Base-by-base conservation (phyloP, 2,113 vertebrate species). In the Sakesphorus luctuosus region DNA sequence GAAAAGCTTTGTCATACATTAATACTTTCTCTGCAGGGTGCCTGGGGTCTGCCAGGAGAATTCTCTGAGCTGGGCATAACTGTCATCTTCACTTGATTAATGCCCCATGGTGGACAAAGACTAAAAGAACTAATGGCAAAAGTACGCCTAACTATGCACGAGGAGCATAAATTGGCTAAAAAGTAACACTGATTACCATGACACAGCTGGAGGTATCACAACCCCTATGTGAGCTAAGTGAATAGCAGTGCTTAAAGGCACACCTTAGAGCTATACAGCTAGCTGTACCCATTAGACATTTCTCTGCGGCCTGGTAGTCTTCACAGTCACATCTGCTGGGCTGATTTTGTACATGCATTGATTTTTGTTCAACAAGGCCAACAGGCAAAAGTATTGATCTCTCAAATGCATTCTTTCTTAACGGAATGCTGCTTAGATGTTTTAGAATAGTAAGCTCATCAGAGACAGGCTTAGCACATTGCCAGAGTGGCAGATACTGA, bases 21-120 rank as follows among this genome's bases (percentile, higher is more conserved):
- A 91, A 63, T 49, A 47, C 17, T 86, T 86, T 89, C 65, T 81
- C 61, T 85, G 10, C 61, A 84, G 36, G 86, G 15, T 40, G 59
- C 61, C 61, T 84, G 33, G 18, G 68, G 47, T 13, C 58, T 94
- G 75, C 84, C 90, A 91, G 72, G 44, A 93, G 46, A 94, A 92
- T 84, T 95, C 61, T 78, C 47, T 78, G 76, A 80, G 80, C 58
- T 75, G 46, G 46, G 9, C 43, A 84, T 25, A 81, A 68, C 80
- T 95, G 87, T 93, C 87, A 75, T 87, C 50, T 85, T 83, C 59
- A 63, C 9, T 86, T 88, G 72, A 95, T 78, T 80, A 84, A 87
- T 83, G 65, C 8, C 20, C 31, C 8, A 13, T 71, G 43, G 31
- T 90, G 74, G 58, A 84, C n/a, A 61, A 87, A 44, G 50, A 94